These are phyloP conservation scores for Ophion costatus DNA, from an alignment of 2,888 invertebrate species.

Conservation along the genomic window DNA sequence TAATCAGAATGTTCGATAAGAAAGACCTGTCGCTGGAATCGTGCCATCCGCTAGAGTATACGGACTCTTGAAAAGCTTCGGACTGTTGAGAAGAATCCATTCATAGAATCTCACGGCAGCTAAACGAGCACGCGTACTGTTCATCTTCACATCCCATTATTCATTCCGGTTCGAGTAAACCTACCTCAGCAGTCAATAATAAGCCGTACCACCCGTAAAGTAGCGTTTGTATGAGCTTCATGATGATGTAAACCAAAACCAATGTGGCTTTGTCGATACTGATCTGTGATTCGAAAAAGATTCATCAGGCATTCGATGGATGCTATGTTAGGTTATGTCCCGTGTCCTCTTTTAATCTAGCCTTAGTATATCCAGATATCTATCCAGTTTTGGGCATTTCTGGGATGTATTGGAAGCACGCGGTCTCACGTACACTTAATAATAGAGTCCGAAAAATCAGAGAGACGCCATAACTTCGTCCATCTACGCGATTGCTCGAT, in stretches of 20 bases:
- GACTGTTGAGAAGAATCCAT: constrained; percentile 59
- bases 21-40: constrained; percentile 52
- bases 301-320: not conserved
- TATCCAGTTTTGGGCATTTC: too few relatives aligned
- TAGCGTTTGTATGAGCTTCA: constrained; percentile 17
- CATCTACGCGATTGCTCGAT: not conserved
- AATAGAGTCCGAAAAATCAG: too few relatives aligned
- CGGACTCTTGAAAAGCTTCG: constrained; percentile 65
- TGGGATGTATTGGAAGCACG: too few relatives aligned
- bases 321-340: not conserved
- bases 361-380: not conserved
- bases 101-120: not conserved
- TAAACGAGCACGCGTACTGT: not conserved
- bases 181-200: constrained; percentile 5
- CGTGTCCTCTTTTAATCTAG: not conserved
- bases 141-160: not conserved
- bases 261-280: constrained; percentile 10
- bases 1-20: constrained; percentile 63
- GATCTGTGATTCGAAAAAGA: not conserved
- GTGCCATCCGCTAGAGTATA: constrained; percentile 70
- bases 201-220: constrained; percentile 24
- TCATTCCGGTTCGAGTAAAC: not conserved
- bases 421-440: too few relatives aligned
- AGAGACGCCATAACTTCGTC: not conserved
- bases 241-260: constrained; percentile 5